phyloP scores from a whole-genome alignment of 2,797 vertebrate genomes.

The Falco rusticolus region DNA sequence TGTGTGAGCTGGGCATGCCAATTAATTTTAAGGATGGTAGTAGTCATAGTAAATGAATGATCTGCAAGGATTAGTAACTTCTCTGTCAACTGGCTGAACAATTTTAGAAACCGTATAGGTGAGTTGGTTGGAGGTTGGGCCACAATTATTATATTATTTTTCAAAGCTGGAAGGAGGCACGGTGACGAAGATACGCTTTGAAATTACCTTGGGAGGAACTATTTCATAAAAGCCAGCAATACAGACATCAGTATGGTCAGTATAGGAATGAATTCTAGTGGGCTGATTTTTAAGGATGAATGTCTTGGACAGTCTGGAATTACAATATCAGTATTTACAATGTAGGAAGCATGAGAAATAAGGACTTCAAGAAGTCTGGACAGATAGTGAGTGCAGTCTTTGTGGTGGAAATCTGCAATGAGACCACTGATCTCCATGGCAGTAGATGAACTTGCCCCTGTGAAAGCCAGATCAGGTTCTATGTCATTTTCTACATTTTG shows the following conservation, averaged over 20 bases:
- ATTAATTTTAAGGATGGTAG: background rate
- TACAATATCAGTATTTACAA: background rate
- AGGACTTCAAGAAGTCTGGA: background rate
- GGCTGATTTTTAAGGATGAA: background rate
- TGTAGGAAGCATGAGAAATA: background rate
- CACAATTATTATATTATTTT: background rate
- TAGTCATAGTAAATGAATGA: background rate
- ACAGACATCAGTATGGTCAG: background rate
- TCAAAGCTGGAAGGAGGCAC: background rate
- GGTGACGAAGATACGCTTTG: background rate
- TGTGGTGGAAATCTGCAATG: background rate
- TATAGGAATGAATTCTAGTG: background rate
- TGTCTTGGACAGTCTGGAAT: background rate
- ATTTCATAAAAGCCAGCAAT: background rate
- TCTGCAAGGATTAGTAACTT: background rate
- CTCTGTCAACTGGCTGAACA: background rate
- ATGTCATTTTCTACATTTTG: background rate
- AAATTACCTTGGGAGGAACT: background rate
- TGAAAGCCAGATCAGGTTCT: background rate
- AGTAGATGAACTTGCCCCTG: background rate
- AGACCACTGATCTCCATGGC: background rate
- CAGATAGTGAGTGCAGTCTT: background rate
- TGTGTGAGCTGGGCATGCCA: background rate
- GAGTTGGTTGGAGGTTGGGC: background rate
- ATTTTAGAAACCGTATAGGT: slow-evolving; percentile 16